These are phyloP conservation scores for Chunga burmeisteri DNA, from an alignment of 2,113 vertebrate species.

Conservation along the genomic window DNA sequence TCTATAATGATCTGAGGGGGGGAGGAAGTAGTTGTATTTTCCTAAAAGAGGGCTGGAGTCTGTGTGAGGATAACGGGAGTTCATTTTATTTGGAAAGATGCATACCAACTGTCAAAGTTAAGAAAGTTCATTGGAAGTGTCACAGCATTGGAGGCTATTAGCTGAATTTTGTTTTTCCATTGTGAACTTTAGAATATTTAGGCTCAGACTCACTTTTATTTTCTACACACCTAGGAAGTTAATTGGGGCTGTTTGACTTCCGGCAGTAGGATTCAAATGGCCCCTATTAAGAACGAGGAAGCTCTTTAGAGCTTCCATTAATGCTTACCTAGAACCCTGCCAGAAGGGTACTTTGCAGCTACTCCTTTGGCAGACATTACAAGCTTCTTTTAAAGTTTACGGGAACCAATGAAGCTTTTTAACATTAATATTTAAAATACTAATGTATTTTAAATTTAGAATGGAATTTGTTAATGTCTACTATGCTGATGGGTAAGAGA, in stretches of 20 bases:
- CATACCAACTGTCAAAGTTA: neutral
- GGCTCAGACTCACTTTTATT: neutral
- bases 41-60: neutral
- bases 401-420: neutral
- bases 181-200: neutral
- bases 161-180: neutral
- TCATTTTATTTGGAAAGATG: neutral
- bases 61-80: neutral
- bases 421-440: slow-evolving; percentile 42
- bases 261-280: neutral
- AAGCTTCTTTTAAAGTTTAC: neutral
- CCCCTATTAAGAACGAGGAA: neutral
- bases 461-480: neutral
- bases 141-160: neutral
- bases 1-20: neutral
- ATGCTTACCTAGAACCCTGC: neutral
- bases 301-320: neutral
- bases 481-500: neutral
- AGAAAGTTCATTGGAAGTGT: neutral
- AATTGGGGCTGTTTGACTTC: neutral
- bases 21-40: neutral
- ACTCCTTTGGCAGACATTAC: neutral
- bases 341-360: neutral
- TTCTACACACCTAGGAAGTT: neutral
- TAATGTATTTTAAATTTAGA: slow-evolving; percentile 29